These are phyloP conservation scores for Pseudomugil tenellus DNA, from an alignment of 2,797 vertebrate genomes.

Conservation along the genomic window DNA sequence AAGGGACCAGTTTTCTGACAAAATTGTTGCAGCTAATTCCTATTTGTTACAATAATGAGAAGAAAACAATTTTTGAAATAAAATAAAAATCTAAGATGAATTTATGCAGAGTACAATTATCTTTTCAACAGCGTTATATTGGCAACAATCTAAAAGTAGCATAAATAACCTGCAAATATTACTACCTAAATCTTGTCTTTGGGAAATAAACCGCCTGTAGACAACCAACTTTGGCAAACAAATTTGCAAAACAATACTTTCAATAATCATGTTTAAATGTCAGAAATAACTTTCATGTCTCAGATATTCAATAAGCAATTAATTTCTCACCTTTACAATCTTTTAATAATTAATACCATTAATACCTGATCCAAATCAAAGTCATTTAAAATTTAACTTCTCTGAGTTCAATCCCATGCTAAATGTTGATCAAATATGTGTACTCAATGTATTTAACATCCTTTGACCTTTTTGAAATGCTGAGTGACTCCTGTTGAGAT, in stretches of 20 bases:
- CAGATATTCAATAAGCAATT: conserved; percentile 25
- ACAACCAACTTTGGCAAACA: not conserved
- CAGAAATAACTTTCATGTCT: conserved; percentile 8
- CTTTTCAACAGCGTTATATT: not conserved
- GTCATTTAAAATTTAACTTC: conserved; percentile 9
- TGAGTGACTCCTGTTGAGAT: too few species aligned
- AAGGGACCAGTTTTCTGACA: too few species aligned
- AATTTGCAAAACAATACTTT: conserved; percentile 1
- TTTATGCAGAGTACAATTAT: not conserved
- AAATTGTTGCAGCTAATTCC: too few species aligned
- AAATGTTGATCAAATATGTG: conserved; percentile 18
- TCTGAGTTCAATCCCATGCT: conserved; percentile 7
- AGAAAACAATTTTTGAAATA: too few species aligned
- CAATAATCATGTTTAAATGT: conserved; percentile 13
- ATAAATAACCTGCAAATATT: not conserved
- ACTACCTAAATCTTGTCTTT: not conserved
- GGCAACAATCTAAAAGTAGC: not conserved
- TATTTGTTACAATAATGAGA: too few species aligned
- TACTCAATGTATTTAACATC: not conserved
- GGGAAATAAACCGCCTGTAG: too few species aligned
- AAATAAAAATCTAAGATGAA: too few species aligned
- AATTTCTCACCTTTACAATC: conserved; percentile 4
- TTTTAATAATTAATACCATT: conserved; percentile 20
- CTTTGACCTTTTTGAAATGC: too few species aligned
- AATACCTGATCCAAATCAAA: conserved; percentile 6